phyloP scores from a whole-genome alignment of 2,888 invertebrate genomes.

The Spilosoma lubricipeda region DNA sequence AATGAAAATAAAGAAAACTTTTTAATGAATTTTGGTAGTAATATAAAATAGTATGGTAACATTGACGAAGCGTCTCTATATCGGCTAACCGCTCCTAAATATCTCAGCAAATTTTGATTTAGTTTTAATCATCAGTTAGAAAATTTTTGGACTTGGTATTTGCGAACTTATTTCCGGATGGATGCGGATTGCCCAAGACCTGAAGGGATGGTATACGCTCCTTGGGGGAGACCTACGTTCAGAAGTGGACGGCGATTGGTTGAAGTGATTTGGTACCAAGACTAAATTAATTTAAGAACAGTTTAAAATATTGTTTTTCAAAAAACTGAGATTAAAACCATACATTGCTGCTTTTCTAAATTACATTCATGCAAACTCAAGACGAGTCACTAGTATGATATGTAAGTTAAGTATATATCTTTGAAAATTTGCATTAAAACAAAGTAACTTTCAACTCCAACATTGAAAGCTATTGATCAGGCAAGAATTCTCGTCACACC shows the following conservation, averaged over 20 bases:
- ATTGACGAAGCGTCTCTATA: too few relatives aligned
- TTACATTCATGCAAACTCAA: not conserved
- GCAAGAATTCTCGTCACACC: constrained; percentile 42
- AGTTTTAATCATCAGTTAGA: not conserved
- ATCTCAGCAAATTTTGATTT: not conserved
- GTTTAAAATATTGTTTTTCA: too few relatives aligned
- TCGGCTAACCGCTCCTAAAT: not conserved
- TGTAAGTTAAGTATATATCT: constrained; percentile 18
- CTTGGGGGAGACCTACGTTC: too few relatives aligned
- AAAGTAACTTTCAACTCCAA: constrained; percentile 35
- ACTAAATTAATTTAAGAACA: too few relatives aligned
- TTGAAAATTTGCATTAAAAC: constrained; percentile 41
- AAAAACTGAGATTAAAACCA: not conserved
- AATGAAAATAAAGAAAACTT: not conserved
- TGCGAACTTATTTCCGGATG: too few relatives aligned
- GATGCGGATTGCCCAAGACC: too few relatives aligned
- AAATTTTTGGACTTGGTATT: not conserved
- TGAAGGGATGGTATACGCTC: too few relatives aligned
- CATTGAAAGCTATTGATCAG: constrained; percentile 33
- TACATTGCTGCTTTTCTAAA: not conserved
- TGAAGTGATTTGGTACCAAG: too few relatives aligned
- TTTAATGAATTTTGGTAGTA: not conserved
- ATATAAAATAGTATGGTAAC: not conserved
- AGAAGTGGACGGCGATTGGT: too few relatives aligned
- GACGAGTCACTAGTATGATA: not conserved